phyloP scores from a whole-genome alignment of 1,140 invertebrate genomes.

The Magallana ariakensis region DNA sequence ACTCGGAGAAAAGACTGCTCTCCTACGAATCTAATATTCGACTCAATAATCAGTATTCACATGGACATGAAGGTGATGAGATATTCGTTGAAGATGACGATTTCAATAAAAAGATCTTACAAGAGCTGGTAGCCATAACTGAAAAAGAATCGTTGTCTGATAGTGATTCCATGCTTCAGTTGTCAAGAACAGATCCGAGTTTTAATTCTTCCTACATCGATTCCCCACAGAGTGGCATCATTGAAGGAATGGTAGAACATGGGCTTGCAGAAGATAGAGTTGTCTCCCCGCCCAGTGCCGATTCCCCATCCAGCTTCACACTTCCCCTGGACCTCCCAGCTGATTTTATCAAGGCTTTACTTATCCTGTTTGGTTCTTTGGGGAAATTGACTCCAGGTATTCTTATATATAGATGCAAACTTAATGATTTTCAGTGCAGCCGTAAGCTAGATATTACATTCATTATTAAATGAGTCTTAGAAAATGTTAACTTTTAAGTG shows the following conservation, averaged over 20 bases:
- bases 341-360: constrained; percentile 48
- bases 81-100: constrained; percentile 45
- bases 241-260: neutral
- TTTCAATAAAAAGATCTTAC: constrained; percentile 35
- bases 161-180: neutral
- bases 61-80: neutral
- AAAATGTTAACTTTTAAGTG: too few species aligned
- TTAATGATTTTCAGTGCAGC: too few species aligned
- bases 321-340: constrained; percentile 37
- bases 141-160: constrained; percentile 11
- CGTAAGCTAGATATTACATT: too few species aligned
- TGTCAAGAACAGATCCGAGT: neutral
- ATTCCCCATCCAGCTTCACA: constrained; percentile 19
- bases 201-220: neutral
- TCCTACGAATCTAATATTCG: constrained; percentile 55
- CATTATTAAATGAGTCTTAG: too few species aligned
- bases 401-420: neutral
- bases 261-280: neutral
- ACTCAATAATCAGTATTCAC: constrained; percentile 7
- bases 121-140: constrained; percentile 24
- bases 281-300: neutral
- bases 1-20: constrained; percentile 54
- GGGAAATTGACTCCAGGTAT: constrained; percentile 45
- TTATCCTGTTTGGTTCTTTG: constrained; percentile 59
- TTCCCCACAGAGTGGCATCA: neutral